A percentile compares a stretch with the other conserved stretches of the same genome.
These are phyloP conservation scores for Dione juno DNA, from an alignment of 2,888 invertebrate species.

Conservation along the genomic window DNA sequence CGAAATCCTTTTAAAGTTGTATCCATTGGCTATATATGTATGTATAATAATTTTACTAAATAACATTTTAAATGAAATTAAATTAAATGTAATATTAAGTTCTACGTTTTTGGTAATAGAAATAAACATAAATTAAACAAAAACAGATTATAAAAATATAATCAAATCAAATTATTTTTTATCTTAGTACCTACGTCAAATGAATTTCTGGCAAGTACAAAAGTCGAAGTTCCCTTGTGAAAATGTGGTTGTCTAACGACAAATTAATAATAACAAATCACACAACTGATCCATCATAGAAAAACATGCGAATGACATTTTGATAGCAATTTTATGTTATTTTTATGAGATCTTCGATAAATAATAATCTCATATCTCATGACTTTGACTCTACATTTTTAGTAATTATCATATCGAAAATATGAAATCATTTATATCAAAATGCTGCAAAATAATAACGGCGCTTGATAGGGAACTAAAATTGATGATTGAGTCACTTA, in stretches of 20 bases:
- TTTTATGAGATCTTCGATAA: neutral
- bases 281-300: slow-evolving; percentile 65
- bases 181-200: too few relatives aligned
- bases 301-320: slow-evolving; percentile 40
- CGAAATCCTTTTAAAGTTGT: neutral
- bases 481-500: neutral
- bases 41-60: neutral
- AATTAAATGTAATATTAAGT: too few relatives aligned
- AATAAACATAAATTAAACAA: too few relatives aligned
- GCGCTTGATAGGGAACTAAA: neutral
- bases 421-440: too few relatives aligned
- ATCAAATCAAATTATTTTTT: too few relatives aligned
- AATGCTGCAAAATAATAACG: too few relatives aligned
- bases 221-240: slow-evolving; percentile 37
- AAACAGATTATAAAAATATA: too few relatives aligned
- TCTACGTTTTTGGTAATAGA: too few relatives aligned
- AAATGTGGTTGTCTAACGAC: slow-evolving; percentile 52
- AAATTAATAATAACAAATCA: slow-evolving; percentile 56
- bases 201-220: neutral
- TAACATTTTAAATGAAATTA: too few relatives aligned
- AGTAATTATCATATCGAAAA: neutral
- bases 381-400: neutral
- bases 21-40: neutral
- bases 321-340: neutral
- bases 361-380: neutral